Base-by-base conservation (phyloP, 2,888 invertebrate species). In the Schizaphis graminum region DNA sequence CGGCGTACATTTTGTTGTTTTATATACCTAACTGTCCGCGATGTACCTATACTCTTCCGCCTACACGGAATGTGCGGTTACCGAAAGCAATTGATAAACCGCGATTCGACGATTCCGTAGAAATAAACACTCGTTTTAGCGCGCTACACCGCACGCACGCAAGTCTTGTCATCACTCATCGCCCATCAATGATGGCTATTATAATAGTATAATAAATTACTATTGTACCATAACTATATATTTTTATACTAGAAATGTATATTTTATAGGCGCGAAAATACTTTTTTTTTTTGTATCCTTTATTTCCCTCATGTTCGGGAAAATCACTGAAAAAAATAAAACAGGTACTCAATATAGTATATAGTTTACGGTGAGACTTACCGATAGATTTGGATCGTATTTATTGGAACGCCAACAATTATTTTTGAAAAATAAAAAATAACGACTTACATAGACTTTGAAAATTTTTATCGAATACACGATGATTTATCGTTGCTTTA, bases 131-230 rank as follows among this genome's bases (percentile, higher is more conserved):
- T 67, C n/a, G n/a, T n/a, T 67, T 67, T n/a, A n/a, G 1, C 16
- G 26, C 16, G 16, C n/a, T n/a, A n/a, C 0, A 13, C n/a, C n/a
- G 5, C 16, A n/a, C n/a, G 5, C 16, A n/a, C 2, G n/a, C 5
- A 67, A 67, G 5, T 67, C 24, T 13, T 16, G n/a, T 4, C 16
- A n/a, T n/a, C n/a, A 13, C 13, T 5, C 13, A 53, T 5, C 13
- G 16, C 49, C 49, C 49, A 53, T 16, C 53, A 7, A 16, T 67
- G n/a, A 16, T 35, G n/a, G 7, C 16, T 16, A 16, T 47, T 47
- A 47, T 47, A 47, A 47, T 67, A 13, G 3, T 67, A 67, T 16
- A 16, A 13, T n/a, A 67, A 13, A n/a, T 4, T 0, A 67, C n/a
- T 1, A 53, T 13, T 13, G 16, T 53, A 53, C 21, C 53, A 21